These are phyloP conservation scores for Drosophila ironensis DNA, from an alignment of 1,140 invertebrate species.

Conservation along the genomic window DNA sequence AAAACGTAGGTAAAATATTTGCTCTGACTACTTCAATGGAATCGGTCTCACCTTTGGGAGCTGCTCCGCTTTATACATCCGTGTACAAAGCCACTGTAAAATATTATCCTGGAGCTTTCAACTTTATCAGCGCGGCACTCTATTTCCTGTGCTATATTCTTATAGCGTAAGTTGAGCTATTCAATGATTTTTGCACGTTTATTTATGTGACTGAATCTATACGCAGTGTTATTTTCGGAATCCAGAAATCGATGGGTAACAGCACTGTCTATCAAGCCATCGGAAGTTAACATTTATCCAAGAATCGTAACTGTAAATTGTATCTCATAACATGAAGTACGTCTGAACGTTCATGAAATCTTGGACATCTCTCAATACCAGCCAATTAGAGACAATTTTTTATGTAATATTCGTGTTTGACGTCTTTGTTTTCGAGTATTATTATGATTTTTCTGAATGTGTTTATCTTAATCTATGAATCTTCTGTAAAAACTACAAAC, in stretches of 20 bases:
- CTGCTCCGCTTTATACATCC: conserved; percentile 85
- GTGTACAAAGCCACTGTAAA: conserved; percentile 84
- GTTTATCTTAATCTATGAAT: neutral
- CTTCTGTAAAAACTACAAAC: neutral
- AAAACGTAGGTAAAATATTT: conserved; percentile 84
- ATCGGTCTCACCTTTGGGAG: conserved; percentile 84
- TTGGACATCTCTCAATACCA: neutral
- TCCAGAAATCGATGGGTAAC: conserved; percentile 61
- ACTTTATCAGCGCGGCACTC: conserved; percentile 82
- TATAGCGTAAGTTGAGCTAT: conserved; percentile 82
- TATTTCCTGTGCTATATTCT: conserved; percentile 80
- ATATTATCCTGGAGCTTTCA: conserved; percentile 84
- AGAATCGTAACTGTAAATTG: conserved; percentile 3
- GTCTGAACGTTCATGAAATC: neutral
- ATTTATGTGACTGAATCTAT: too few relatives aligned
- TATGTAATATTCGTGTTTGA: conserved; percentile 8
- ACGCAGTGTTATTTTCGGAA: conserved; percentile 60
- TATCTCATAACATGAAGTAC: conserved; percentile 24
- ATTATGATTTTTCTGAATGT: conserved; percentile 14
- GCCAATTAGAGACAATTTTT: conserved; percentile 12
- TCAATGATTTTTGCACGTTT: too few relatives aligned
- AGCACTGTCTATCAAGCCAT: conserved; percentile 61
- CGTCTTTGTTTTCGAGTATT: conserved; percentile 25
- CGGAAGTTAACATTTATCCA: conserved; percentile 39
- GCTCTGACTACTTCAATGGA: conserved; percentile 86